Evolutionary conservation across 2,113 vertebrate species (phyloP).

Genomic region (Bucco capensis): DNA sequence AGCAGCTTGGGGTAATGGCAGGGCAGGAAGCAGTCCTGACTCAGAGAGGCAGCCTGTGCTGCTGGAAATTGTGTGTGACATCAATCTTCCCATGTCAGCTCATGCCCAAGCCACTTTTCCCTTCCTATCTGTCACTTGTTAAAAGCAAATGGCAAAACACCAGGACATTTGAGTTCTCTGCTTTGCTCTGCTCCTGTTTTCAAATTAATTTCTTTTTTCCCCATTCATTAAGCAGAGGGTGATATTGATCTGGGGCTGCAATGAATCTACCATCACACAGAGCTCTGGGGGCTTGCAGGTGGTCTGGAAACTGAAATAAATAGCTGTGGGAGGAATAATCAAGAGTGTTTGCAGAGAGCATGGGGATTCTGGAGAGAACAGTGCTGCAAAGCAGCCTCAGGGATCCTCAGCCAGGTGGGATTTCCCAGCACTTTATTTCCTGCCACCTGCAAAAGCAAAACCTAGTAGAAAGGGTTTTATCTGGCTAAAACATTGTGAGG

Average conservation of each 20-base stretch:
- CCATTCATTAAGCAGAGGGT: not conserved
- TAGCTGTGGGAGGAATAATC: constrained; percentile 40
- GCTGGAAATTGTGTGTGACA: not conserved
- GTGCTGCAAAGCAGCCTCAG: not conserved
- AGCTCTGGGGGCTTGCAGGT: constrained; percentile 19
- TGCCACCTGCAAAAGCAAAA: constrained; percentile 1
- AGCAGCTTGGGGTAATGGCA: not conserved
- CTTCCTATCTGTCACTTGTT: not conserved
- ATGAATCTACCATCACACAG: not conserved
- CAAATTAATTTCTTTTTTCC: not conserved
- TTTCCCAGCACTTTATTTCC: constrained; percentile 7
- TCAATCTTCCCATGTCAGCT: not conserved
- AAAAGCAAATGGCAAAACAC: not conserved
- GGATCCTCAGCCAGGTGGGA: not conserved
- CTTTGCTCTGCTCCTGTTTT: not conserved
- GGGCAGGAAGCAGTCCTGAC: not conserved
- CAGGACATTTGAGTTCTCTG: not conserved
- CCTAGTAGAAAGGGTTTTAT: not conserved
- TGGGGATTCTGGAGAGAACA: not conserved
- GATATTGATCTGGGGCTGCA: not conserved
- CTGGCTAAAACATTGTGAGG: not conserved
- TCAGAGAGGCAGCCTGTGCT: not conserved
- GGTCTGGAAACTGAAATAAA: constrained; percentile 3
- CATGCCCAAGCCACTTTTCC: not conserved
- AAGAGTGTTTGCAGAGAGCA: not conserved